Evolutionary conservation across 2,888 invertebrate genomes (phyloP).

Genomic region (Hypomecis punctinalis): DNA sequence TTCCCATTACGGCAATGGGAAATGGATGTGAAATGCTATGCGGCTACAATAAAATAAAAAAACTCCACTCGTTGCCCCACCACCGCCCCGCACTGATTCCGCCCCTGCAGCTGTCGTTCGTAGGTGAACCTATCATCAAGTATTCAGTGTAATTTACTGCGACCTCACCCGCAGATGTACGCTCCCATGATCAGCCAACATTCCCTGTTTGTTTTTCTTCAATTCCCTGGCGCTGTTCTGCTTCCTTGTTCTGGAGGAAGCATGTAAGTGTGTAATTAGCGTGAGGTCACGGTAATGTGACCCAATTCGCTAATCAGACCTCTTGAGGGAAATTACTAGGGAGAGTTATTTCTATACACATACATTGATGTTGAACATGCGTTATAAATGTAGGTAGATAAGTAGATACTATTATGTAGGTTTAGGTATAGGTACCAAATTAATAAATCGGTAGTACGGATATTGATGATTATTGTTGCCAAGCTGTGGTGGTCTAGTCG

Average conservation of each 20-base stretch:
- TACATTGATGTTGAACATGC: neutral
- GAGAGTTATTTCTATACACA: neutral
- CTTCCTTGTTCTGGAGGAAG: conserved; percentile 9
- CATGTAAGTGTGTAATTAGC: conserved; percentile 5
- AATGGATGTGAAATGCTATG: too few species aligned
- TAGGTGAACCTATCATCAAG: conserved; percentile 45
- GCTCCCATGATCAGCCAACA: conserved; percentile 48
- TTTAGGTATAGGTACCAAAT: too few species aligned
- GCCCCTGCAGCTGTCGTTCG: conserved; percentile 21
- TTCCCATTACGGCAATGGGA: too few species aligned
- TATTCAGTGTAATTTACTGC: conserved; percentile 46
- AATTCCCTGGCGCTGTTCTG: conserved; percentile 9
- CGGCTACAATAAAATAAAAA: too few species aligned
- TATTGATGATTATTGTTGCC: too few species aligned
- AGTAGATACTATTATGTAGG: neutral
- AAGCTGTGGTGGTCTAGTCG: too few species aligned
- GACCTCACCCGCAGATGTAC: conserved; percentile 51
- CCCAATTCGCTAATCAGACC: conserved; percentile 21
- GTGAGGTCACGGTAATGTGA: conserved; percentile 18
- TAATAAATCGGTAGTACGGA: too few species aligned
- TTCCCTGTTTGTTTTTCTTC: conserved; percentile 35
- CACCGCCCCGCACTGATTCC: conserved; percentile 3
- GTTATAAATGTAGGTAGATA: neutral
- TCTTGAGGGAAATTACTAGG: conserved; percentile 12
- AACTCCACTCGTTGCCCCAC: neutral